phyloP scores from a whole-genome alignment of 2,113 vertebrate genomes.

The Raja brachyura region DNA sequence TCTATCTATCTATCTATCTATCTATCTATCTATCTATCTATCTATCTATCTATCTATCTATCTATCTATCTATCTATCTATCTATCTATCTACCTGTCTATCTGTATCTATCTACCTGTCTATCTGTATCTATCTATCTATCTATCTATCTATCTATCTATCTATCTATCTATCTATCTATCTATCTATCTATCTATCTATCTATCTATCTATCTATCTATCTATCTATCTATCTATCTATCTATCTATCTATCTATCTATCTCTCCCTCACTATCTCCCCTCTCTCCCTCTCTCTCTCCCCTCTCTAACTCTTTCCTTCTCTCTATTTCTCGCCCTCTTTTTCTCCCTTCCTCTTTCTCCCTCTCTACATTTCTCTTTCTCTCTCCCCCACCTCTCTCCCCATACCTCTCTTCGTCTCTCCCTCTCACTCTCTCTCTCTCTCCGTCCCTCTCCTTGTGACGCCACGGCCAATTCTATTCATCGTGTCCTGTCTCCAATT shows the following conservation, averaged over 20 bases:
- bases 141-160: neutral
- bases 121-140: neutral
- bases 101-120: neutral
- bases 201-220: too few relatives aligned
- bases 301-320: conserved; percentile 40
- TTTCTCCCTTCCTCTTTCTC: neutral
- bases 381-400: neutral
- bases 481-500: neutral
- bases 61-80: neutral
- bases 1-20: neutral
- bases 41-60: neutral
- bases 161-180: too few relatives aligned
- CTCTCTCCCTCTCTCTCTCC: neutral
- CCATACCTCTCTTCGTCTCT: neutral
- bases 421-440: neutral
- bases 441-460: neutral
- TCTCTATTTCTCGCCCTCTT: neutral
- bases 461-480: neutral
- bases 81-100: neutral
- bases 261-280: conserved; percentile 36
- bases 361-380: too few relatives aligned
- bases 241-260: conserved; percentile 44
- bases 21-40: neutral
- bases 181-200: too few relatives aligned
- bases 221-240: too few relatives aligned